phyloP scores from a whole-genome alignment of 1,140 invertebrate species.

The Apolygus lucorum region DNA sequence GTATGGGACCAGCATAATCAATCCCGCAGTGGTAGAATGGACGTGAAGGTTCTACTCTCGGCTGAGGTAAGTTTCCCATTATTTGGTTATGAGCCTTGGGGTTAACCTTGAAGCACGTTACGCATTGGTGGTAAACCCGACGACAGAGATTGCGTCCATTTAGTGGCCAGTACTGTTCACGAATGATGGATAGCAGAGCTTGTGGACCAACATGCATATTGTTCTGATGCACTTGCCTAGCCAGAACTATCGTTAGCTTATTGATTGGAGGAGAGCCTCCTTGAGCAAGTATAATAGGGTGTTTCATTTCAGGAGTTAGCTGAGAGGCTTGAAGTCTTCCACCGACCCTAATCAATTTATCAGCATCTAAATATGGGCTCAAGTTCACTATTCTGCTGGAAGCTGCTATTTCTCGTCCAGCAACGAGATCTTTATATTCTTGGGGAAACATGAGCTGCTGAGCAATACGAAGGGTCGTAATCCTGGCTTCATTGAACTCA shows the following conservation, averaged over 20 bases:
- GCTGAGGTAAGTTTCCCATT: constrained; percentile 29
- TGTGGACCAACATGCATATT: constrained; percentile 37
- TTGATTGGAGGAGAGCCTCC: no score
- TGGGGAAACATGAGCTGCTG: no score
- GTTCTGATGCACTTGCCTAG: constrained; percentile 34
- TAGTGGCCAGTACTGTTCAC: constrained; percentile 24
- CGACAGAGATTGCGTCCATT: constrained; percentile 13
- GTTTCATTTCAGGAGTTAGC: background rate
- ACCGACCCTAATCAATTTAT: no score
- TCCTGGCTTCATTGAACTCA: no score
- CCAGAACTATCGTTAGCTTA: no score
- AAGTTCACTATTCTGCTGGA: no score
- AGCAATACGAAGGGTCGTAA: no score
- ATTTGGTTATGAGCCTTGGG: constrained; percentile 1
- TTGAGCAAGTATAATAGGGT: background rate
- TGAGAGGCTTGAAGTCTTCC: no score
- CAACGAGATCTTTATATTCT: no score
- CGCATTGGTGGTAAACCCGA: constrained; percentile 19
- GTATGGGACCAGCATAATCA: constrained; percentile 31
- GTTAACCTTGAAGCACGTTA: constrained; percentile 23
- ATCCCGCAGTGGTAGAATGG: constrained; percentile 30
- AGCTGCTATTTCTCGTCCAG: no score
- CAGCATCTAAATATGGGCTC: no score
- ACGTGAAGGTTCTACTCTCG: constrained; percentile 21
- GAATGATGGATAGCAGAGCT: constrained; percentile 20